These are phyloP conservation scores for Ceratina calcarata DNA, from an alignment of 1,140 invertebrate species.

Conservation along the genomic window DNA sequence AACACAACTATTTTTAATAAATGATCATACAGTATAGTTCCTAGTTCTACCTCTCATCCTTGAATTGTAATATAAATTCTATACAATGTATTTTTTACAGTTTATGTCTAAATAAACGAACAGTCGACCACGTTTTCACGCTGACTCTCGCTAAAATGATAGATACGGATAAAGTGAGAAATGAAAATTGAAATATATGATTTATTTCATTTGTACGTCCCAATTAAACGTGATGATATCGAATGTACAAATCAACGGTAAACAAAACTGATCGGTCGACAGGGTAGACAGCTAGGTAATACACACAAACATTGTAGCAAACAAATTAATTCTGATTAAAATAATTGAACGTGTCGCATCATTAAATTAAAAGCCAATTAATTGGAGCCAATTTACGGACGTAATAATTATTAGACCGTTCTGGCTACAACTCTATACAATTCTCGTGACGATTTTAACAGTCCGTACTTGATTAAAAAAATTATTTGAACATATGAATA, in stretches of 20 bases:
- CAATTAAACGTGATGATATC: not conserved
- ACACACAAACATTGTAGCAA: not conserved
- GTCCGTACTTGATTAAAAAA: not conserved
- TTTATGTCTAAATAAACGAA: not conserved
- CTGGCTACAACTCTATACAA: not conserved
- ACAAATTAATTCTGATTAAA: not conserved
- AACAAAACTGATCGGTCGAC: not conserved
- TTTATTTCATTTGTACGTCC: not conserved
- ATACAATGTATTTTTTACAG: no score
- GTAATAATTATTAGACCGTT: conserved; percentile 3
- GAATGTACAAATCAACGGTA: not conserved
- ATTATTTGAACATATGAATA: not conserved
- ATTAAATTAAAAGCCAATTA: conserved; percentile 3
- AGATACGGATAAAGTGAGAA: not conserved
- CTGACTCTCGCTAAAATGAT: not conserved
- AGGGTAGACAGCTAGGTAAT: not conserved
- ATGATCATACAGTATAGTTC: no score
- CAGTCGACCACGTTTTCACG: not conserved
- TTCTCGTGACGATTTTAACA: not conserved
- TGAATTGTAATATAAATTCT: no score
- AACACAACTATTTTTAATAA: no score
- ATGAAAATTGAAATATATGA: not conserved
- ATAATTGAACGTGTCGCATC: not conserved
- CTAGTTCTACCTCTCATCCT: no score
- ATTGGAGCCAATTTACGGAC: conserved; percentile 2